A percentile compares a stretch with the other conserved stretches of the same genome.
Evolutionary conservation across 1,140 invertebrate species (phyloP).

Genomic region (Philaenus spumarius): DNA sequence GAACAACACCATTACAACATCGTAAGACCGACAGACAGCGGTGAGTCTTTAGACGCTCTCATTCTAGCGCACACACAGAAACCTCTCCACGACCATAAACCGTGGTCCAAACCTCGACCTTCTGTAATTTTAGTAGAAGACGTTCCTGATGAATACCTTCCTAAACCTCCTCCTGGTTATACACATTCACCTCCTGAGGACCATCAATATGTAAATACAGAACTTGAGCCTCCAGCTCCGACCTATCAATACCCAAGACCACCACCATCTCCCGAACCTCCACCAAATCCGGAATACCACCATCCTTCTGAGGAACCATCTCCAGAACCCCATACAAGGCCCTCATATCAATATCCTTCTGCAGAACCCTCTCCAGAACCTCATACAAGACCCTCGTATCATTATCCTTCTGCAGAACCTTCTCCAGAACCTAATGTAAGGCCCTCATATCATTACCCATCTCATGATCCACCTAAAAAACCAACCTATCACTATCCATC

Average conservation of each 20-base stretch:
- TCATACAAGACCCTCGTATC: neutral
- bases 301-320: neutral
- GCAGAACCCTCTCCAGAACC: too few species aligned
- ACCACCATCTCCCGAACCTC: neutral
- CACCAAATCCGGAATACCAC: neutral
- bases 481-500: too few species aligned
- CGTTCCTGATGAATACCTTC: slow-evolving; percentile 20
- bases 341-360: neutral
- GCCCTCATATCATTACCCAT: neutral
- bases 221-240: neutral
- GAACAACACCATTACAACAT: neutral
- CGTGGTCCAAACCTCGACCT: slow-evolving; percentile 1
- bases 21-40: neutral
- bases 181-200: neutral
- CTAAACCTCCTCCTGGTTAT: slow-evolving; percentile 20
- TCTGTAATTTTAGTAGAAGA: slow-evolving; percentile 26
- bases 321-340: neutral
- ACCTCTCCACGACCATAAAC: slow-evolving; percentile 8
- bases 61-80: slow-evolving; percentile 18
- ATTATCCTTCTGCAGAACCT: slow-evolving; percentile 5
- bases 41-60: slow-evolving; percentile 21
- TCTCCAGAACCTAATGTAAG: neutral
- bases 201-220: neutral
- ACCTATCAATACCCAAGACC: neutral
- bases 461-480: neutral